Base-by-base conservation (phyloP, 1,140 invertebrate genomes). In the Melitaea cinxia region DNA sequence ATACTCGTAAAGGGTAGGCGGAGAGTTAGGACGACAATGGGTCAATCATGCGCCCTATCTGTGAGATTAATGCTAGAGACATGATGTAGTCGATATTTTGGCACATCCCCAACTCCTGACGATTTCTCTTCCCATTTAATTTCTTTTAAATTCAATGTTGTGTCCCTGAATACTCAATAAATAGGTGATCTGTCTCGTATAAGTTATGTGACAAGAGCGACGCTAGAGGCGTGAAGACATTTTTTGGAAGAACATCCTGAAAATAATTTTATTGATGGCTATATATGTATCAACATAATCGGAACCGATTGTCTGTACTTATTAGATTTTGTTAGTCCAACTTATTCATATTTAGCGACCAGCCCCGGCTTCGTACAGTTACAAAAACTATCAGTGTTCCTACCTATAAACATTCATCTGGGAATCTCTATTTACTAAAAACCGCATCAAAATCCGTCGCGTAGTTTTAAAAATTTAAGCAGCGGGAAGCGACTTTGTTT, bases 21-120 rank as follows among this genome's bases (percentile, higher is more conserved):
- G 61, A 59, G 55, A 68, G 70, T 78, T 78, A 82, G 75, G 73
- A 76, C 74, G 73, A 72, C 78, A 83, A 74, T 80, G 82, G 77
- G 73, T 80, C 77, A 80, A 56, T 52, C 64, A 82, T 75, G 70
- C 64, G 61, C 39, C 60, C 70, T 45, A 54, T 28, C 71, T 68
- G 60, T 68, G 70, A 68, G 73, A 73, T 14, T 42, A 42, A 42
- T 42, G 37, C 37, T 17, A 42, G 15, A 42, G 70, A 61, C 54
- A 65, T 68, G 65, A 64, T 52, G 56, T 63, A 68, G 65, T 65
- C 68, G 68, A 71, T 71, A 68, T 59, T 55, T 75, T 81, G 81
- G 79, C 77, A 61, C 4, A 49, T 26, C 6, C 57, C 72, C 72
- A 72, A 57, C 39, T 30, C 23, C 47, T 42, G 15, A 49, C 54